phyloP scores from a whole-genome alignment of 2,888 invertebrate species.

The Amblyteles armatorius region DNA sequence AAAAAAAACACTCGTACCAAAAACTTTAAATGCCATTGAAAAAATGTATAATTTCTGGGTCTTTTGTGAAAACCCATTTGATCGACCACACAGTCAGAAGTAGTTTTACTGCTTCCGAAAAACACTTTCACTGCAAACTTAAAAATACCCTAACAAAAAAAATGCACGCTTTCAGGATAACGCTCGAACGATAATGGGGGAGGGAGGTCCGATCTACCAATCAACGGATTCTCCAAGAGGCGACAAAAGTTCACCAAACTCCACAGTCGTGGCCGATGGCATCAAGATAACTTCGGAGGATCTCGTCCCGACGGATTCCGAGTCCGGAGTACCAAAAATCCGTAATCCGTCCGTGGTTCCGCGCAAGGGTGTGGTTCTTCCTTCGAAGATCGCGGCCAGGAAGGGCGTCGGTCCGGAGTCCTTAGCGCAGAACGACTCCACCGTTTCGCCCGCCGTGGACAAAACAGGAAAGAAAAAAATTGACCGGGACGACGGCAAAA shows the following conservation, averaged over 20 bases:
- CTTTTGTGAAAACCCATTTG: no score
- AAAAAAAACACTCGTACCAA: no score
- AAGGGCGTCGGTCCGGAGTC: conserved; percentile 61
- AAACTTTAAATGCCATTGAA: no score
- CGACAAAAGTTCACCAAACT: background rate
- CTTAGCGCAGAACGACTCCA: background rate
- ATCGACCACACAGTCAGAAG: no score
- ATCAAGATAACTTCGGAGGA: conserved; percentile 45
- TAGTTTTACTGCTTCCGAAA: no score
- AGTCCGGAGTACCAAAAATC: conserved; percentile 51
- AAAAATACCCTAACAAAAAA: background rate
- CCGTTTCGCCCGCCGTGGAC: background rate
- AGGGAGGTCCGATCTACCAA: conserved; percentile 38
- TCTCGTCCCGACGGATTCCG: conserved; percentile 1
- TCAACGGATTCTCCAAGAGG: background rate
- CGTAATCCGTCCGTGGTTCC: conserved; percentile 62
- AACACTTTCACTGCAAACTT: background rate
- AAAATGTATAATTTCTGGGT: no score
- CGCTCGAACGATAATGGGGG: conserved; percentile 5
- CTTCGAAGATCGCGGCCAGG: conserved; percentile 57
- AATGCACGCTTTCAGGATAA: conserved; percentile 33
- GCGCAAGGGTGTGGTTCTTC: conserved; percentile 59
- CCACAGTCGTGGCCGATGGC: conserved; percentile 35
- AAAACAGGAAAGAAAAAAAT: conserved; percentile 7
- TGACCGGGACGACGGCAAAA: background rate